phyloP scores from a whole-genome alignment of 2,797 vertebrate species.

The Hyperoplus immaculatus region DNA sequence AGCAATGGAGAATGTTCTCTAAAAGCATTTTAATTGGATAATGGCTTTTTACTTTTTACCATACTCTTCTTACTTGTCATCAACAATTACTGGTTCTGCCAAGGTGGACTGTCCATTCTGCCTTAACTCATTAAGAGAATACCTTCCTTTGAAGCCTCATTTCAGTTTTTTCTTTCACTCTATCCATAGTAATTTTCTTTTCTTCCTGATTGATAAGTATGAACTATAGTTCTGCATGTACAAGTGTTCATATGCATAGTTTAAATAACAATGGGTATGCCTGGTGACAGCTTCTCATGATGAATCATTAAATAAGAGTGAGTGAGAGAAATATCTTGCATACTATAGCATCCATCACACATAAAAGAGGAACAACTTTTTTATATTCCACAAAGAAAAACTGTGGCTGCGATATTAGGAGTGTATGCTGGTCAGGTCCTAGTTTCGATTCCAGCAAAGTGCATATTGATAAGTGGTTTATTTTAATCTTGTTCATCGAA shows the following conservation, averaged over 20 bases:
- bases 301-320: constrained; percentile 61
- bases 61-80: constrained; percentile 42
- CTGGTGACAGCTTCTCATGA: constrained; percentile 50
- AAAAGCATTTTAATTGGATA: constrained; percentile 79
- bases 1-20: constrained; percentile 57
- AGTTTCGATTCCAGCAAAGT: constrained; percentile 23
- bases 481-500: constrained; percentile 25
- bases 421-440: constrained; percentile 25
- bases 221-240: background rate
- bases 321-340: constrained; percentile 31
- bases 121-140: constrained; percentile 40
- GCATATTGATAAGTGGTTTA: constrained; percentile 17
- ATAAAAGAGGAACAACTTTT: constrained; percentile 40
- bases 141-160: constrained; percentile 27
- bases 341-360: constrained; percentile 40
- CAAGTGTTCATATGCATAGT: constrained; percentile 4
- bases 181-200: background rate
- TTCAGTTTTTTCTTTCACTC: constrained; percentile 33
- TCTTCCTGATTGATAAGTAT: background rate
- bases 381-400: constrained; percentile 39
- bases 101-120: constrained; percentile 56
- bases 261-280: constrained; percentile 35
- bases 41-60: constrained; percentile 67
- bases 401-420: constrained; percentile 26
- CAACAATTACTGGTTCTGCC: constrained; percentile 63